Evolutionary conservation across 1,140 invertebrate species (phyloP), one percentile per base, ranked within the genome.

Genomic region (Aphidius ervi): DNA sequence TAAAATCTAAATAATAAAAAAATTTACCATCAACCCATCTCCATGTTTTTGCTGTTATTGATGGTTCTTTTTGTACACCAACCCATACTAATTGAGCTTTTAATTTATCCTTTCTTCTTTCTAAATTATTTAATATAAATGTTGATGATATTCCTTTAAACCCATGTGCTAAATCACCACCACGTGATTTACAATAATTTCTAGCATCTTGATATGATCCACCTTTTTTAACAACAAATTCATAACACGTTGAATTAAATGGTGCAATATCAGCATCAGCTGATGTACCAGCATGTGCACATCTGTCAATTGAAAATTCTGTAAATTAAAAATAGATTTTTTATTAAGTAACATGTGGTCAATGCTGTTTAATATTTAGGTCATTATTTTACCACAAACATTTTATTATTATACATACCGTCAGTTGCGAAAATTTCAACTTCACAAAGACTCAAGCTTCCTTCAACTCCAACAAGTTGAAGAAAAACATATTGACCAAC

Each of bases 31-130:
- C 88, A 20, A 94, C 89, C 93, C 93, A 95, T 77, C 88, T 88
- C 93, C 93, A 96, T 3, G 88, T 93, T 57, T 90, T 83, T 0
- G 88, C 88, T 1, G 88, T 91, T 42, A 92, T 83, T 9, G 88
- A 86, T 0, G 91, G 90, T 65, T 95, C 93, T 70, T 93, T 93
- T 68, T 91, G 88, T 0, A 90, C 92, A 1, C 94, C 93, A 45
- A 96, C 90, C 94, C 94, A 95, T 0, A 95, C 88, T 37, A 95
- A 78, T 68, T 93, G 90, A 0, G 91, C 91, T 73, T 92, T 92
- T 8, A 95, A 70, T 50, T 85, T 86, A 0, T 86, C 77, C 69
- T 93, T 93, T 20, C 89, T 78, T 56, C 90, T 80, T 67, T 94
- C 92, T 49, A 95, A 77, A 73, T 94, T 92, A 57, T 89, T 87